Evolutionary conservation across 2,888 invertebrate genomes (phyloP).

Genomic region (Drepana falcataria): DNA sequence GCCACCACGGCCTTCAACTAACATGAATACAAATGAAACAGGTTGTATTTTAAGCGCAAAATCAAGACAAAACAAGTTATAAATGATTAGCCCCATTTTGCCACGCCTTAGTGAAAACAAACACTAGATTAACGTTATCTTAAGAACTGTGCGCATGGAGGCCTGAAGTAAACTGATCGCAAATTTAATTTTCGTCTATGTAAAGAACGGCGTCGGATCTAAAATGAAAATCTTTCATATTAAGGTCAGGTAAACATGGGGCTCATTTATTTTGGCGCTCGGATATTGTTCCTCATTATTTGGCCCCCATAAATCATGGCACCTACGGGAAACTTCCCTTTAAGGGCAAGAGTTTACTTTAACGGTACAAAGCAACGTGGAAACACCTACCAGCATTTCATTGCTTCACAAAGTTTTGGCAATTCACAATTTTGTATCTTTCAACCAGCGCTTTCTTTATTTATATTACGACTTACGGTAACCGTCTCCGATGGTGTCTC

Average conservation of each 20-base stretch:
- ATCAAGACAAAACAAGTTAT: too few species aligned
- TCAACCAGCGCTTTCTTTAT: too few species aligned
- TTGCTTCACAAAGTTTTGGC: background rate
- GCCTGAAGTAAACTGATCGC: conserved; percentile 37
- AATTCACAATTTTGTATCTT: too few species aligned
- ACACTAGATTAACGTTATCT: conserved; percentile 4
- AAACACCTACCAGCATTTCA: background rate
- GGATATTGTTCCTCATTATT: conserved; percentile 55
- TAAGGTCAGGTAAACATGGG: conserved; percentile 57
- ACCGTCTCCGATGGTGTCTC: too few species aligned
- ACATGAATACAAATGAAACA: too few species aligned
- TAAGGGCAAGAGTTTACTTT: conserved; percentile 18
- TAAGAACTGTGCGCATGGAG: conserved; percentile 9
- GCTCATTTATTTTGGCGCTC: conserved; percentile 43
- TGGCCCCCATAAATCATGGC: conserved; percentile 54
- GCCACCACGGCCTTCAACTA: too few species aligned
- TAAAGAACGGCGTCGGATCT: conserved; percentile 47
- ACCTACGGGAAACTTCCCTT: conserved; percentile 23
- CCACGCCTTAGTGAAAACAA: background rate
- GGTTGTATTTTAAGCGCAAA: too few species aligned
- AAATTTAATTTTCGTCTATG: conserved; percentile 55
- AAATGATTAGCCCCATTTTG: too few species aligned
- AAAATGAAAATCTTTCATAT: conserved; percentile 61
- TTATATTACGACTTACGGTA: too few species aligned
- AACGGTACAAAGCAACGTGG: conserved; percentile 13